Conservation (phyloP, 1,140 invertebrate genomes). For the Chrysopa pallens region DNA sequence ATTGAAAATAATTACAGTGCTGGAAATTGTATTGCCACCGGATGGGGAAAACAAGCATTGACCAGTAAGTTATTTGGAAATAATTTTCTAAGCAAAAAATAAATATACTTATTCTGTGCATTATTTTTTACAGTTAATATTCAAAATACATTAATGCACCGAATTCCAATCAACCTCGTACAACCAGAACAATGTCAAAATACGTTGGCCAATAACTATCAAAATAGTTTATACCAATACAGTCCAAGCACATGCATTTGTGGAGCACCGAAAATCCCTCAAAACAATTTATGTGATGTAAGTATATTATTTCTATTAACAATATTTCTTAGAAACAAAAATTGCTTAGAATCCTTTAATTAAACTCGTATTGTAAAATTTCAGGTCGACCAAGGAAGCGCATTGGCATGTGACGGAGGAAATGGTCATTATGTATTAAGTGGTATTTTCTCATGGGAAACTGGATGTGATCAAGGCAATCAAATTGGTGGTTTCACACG, state of each 20-base stretch:
- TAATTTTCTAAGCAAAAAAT: no score
- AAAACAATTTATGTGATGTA: constrained; percentile 31
- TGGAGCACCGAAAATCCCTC: constrained; percentile 25
- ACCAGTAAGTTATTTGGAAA: constrained; percentile 40
- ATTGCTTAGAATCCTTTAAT: no score
- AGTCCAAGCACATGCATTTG: constrained; percentile 29
- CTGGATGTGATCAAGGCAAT: constrained; percentile 26
- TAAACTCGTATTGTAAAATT: no score
- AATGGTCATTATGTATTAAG: constrained; percentile 46
- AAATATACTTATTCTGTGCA: constrained; percentile 1
- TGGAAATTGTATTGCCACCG: constrained; percentile 52
- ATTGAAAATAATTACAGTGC: constrained; percentile 23
- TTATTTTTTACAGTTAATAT: constrained; percentile 37
- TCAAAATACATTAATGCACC: constrained; percentile 53
- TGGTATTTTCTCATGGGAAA: constrained; percentile 58
- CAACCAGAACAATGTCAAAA: constrained; percentile 36
- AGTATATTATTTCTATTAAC: constrained; percentile 1
- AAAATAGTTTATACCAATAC: constrained; percentile 25
- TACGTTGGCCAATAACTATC: constrained; percentile 30
- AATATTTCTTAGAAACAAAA: no score
- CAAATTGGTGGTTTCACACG: constrained; percentile 19
- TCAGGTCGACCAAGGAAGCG: constrained; percentile 58
- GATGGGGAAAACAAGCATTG: constrained; percentile 63
- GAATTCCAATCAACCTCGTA: constrained; percentile 45
- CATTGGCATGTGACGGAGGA: constrained; percentile 52